phyloP scores from a whole-genome alignment of 92 coral and sea anemone genomes.

The Phenganax marumi region DNA sequence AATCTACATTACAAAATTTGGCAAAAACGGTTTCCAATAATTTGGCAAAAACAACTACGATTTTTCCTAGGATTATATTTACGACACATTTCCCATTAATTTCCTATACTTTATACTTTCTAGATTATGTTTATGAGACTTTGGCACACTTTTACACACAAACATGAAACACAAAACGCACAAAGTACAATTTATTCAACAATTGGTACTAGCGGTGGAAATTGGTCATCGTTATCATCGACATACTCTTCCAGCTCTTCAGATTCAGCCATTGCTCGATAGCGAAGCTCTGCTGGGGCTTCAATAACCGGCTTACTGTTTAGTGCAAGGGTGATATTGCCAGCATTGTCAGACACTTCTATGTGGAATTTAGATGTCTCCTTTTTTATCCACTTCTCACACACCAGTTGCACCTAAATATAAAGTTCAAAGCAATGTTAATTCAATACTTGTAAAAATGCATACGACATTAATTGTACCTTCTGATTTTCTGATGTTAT shows the following conservation, averaged over 20 bases:
- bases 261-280: neutral
- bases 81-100: no score
- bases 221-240: slow-evolving; percentile 4
- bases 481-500: slow-evolving; percentile 32
- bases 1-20: no score
- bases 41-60: no score
- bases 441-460: neutral
- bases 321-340: slow-evolving; percentile 5
- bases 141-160: no score
- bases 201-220: slow-evolving; percentile 7
- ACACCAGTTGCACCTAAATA: slow-evolving; percentile 13
- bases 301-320: neutral
- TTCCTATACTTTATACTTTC: no score
- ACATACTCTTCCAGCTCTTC: neutral
- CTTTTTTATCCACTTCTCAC: neutral
- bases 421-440: neutral
- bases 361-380: neutral
- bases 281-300: slow-evolving; percentile 20
- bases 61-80: no score
- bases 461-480: no score
- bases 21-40: no score
- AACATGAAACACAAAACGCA: no score
- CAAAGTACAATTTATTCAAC: no score
- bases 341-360: slow-evolving; percentile 19
- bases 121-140: no score